Conservation (phyloP, 2,888 invertebrate species). For the Troglohyphantes excavatus region DNA sequence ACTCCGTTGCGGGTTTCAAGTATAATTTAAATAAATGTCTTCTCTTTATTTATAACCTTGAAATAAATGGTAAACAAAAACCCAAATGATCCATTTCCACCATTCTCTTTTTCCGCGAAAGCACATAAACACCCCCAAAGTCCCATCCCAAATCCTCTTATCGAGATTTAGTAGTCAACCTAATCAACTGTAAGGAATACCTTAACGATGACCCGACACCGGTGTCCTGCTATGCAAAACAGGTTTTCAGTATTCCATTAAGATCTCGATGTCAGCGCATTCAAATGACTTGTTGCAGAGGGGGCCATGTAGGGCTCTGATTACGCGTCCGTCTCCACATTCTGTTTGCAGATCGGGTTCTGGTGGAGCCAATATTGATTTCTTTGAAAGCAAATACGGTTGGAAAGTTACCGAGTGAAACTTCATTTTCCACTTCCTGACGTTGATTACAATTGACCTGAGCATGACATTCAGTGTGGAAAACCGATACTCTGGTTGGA, state of each 20-base stretch:
- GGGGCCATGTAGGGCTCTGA: constrained; percentile 53
- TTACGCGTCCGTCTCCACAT: constrained; percentile 51
- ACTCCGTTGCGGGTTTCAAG: too few relatives aligned
- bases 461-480: constrained; percentile 20
- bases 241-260: constrained; percentile 61
- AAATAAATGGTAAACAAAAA: too few relatives aligned
- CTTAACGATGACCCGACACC: constrained; percentile 28
- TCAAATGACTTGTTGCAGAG: constrained; percentile 52
- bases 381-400: constrained; percentile 72
- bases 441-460: constrained; percentile 65
- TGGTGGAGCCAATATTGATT: constrained; percentile 59
- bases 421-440: constrained; percentile 68
- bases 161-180: constrained; percentile 15
- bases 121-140: too few relatives aligned
- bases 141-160: background rate
- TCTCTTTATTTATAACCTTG: too few relatives aligned
- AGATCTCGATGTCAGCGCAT: constrained; percentile 46
- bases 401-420: constrained; percentile 45
- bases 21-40: too few relatives aligned
- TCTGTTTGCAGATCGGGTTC: constrained; percentile 41
- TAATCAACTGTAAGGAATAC: constrained; percentile 56
- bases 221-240: constrained; percentile 51
- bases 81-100: too few relatives aligned
- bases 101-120: too few relatives aligned
- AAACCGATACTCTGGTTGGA: constrained; percentile 47